Base-by-base conservation (phyloP, 2,888 invertebrate species). In the Rhaphigaster nebulosa region DNA sequence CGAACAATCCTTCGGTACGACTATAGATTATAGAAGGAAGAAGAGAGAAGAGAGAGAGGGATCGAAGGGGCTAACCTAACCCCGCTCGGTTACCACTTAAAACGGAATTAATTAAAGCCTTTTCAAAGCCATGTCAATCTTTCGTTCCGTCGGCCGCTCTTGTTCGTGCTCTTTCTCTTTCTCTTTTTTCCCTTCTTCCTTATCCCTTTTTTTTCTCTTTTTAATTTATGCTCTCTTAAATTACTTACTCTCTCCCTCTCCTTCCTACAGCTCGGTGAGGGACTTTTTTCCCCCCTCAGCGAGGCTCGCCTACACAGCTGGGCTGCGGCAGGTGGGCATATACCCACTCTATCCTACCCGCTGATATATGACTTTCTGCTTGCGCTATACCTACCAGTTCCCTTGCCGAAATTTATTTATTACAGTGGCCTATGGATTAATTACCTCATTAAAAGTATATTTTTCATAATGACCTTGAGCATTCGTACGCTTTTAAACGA, bases 51-150 rank as follows among this genome's bases (percentile, higher is more conserved):
- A 13, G 80, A 80, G 18, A 12, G 45, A n/a, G 12, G 23, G 41
- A 20, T 1, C 45, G 41, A 23, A 5, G 26, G 13, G 5, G 20
- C n/a, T n/a, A n/a, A n/a, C n/a, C n/a, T n/a, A n/a, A n/a, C n/a
- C 45, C 56, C 23, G 34, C 34, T 56, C 87, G 87, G 52, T 87
- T 87, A n/a, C n/a, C 56, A 88, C 45, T 88, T 89, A 76, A 70
- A 89, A 52, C 89, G 52, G 89, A 89, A 89, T 89, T 89, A 89
- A 89, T 89, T 89, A 89, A 89, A 89, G 89, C 89, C 84, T 76
- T 76, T 76, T 89, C 89, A 89, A 89, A 76, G 89, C n/a, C 70
- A 50, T 89, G 89, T 89, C 89, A 89, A 89, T 89, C 89, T 76
- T 52, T 20, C 50, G 76, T 38, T 23, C 50, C 60, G n/a, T 41